A percentile compares a stretch with the other conserved stretches of the same genome.
Conservation (phyloP, 2,113 vertebrate species). For the Phycodurus eques region DNA sequence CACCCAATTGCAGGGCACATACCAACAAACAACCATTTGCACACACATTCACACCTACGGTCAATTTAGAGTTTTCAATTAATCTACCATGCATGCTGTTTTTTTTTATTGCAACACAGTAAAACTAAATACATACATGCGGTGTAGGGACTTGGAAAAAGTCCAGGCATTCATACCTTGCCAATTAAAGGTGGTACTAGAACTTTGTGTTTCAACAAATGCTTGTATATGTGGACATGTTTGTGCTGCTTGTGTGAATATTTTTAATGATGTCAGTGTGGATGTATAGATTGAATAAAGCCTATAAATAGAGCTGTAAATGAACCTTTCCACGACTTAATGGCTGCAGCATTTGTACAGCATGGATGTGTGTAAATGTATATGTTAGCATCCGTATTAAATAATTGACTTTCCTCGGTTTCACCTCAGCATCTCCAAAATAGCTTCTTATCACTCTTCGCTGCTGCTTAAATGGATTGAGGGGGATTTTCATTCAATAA, state of each 20-base stretch:
- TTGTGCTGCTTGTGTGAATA: background rate
- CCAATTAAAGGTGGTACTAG: background rate
- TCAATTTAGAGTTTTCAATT: too few relatives aligned
- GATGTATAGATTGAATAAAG: background rate
- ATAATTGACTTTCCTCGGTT: background rate
- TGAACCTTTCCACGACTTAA: background rate
- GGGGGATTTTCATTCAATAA: slow-evolving; percentile 49
- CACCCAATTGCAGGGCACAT: too few relatives aligned
- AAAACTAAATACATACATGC: background rate
- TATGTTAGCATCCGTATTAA: background rate
- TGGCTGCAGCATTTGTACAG: background rate
- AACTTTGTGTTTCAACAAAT: background rate
- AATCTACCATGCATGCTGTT: too few relatives aligned
- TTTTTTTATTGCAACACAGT: background rate
- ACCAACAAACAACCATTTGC: too few relatives aligned
- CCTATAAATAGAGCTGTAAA: background rate
- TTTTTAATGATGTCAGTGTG: background rate
- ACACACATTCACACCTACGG: too few relatives aligned
- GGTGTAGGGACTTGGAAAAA: background rate
- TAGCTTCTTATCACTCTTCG: slow-evolving; percentile 16
- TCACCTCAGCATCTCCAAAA: slow-evolving; percentile 17
- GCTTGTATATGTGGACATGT: too few relatives aligned
- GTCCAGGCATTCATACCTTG: background rate
- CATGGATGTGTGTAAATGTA: background rate
- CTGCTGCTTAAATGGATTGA: slow-evolving; percentile 41